Evolutionary conservation across 1,140 invertebrate genomes (phyloP).

Genomic region (Notospermus geniculatus): DNA sequence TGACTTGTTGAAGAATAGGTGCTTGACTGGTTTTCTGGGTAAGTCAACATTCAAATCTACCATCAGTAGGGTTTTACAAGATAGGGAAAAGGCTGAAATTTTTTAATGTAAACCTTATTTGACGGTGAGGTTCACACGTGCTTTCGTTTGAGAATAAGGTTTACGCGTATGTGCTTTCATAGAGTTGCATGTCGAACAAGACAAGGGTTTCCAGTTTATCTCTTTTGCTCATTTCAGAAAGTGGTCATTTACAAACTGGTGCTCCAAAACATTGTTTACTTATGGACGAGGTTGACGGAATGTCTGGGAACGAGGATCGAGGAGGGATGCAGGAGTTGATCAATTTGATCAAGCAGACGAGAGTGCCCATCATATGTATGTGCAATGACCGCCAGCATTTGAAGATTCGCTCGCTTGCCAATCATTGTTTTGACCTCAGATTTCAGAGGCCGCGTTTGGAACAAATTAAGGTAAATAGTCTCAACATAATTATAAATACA

Average conservation of each 20-base stretch:
- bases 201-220: neutral
- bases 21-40: constrained; percentile 47
- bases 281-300: constrained; percentile 99
- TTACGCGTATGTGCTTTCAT: too few relatives aligned
- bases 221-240: constrained; percentile 5
- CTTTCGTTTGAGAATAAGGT: too few relatives aligned
- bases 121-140: too few relatives aligned
- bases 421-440: constrained; percentile 92
- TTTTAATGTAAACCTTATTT: too few relatives aligned
- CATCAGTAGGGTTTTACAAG: too few relatives aligned
- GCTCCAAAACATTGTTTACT: constrained; percentile 77
- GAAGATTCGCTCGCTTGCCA: constrained; percentile 90
- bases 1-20: constrained; percentile 61
- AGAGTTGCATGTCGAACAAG: too few relatives aligned
- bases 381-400: constrained; percentile 94
- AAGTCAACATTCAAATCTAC: too few relatives aligned
- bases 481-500: neutral
- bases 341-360: constrained; percentile 82
- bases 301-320: constrained; percentile 98
- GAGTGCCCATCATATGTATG: constrained; percentile 95
- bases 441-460: constrained; percentile 81
- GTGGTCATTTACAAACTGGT: neutral
- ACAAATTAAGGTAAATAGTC: constrained; percentile 78
- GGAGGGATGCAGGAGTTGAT: constrained; percentile 96
- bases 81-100: too few relatives aligned